These are phyloP conservation scores for Perca schrenkii DNA, from an alignment of 2,113 vertebrate genomes.

Conservation along the genomic window DNA sequence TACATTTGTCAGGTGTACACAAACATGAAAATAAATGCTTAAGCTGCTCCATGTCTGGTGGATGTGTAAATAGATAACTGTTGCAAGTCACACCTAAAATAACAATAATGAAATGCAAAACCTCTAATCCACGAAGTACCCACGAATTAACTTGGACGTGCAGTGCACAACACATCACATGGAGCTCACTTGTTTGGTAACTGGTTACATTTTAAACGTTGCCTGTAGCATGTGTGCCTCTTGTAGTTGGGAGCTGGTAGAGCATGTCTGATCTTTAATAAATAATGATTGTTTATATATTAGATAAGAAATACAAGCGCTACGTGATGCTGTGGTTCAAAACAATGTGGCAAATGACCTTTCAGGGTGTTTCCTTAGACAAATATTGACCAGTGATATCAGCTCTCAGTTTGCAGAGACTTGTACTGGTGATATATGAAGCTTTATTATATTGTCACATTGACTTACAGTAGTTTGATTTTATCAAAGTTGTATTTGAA, in stretches of 20 bases:
- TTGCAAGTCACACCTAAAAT: not conserved
- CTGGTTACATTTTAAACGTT: not conserved
- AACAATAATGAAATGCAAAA: not conserved
- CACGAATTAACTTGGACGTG: not conserved
- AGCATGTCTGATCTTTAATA: not conserved
- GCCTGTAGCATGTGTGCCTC: not conserved
- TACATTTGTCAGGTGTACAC: no score
- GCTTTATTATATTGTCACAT: not conserved
- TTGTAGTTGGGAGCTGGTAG: not conserved
- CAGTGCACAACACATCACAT: no score
- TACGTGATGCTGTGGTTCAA: not conserved
- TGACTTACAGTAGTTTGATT: not conserved
- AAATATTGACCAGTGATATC: conserved; percentile 32
- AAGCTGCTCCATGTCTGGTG: not conserved
- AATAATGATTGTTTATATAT: not conserved
- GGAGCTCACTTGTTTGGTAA: not conserved
- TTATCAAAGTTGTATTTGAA: not conserved
- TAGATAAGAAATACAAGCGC: not conserved
- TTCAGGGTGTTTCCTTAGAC: conserved; percentile 8
- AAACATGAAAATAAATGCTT: not conserved
- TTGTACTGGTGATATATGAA: not conserved
- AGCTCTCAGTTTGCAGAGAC: conserved; percentile 19
- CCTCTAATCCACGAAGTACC: not conserved
- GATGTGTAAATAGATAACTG: not conserved
- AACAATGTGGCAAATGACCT: not conserved